A percentile compares a stretch with the other conserved stretches of the same genome.
Conservation (phyloP, 2,797 vertebrate species). For the Varecia variegata region DNA sequence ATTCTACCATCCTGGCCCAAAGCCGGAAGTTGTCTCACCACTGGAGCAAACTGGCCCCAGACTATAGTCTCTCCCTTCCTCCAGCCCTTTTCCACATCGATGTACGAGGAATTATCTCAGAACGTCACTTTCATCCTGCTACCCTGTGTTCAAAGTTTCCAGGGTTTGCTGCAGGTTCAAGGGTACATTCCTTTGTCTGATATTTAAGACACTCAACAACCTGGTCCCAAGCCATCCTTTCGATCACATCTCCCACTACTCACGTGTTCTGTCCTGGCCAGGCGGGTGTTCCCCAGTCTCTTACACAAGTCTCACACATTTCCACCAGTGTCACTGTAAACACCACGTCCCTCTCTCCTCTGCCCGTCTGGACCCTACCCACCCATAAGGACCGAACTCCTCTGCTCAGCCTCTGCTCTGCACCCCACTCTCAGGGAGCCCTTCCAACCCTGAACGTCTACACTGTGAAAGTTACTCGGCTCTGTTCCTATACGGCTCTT, state of each 20-base stretch:
- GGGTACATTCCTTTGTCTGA: background rate
- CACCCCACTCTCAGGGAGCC: background rate
- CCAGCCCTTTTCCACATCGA: background rate
- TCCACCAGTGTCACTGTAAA: background rate
- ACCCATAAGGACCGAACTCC: background rate
- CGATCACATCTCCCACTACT: background rate
- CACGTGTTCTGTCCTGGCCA: background rate
- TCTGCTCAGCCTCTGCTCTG: background rate
- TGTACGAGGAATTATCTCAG: background rate
- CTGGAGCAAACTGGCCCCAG: background rate
- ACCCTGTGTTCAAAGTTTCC: background rate
- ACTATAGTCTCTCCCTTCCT: background rate
- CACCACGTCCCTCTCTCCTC: rapidly evolving
- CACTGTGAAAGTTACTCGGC: background rate
- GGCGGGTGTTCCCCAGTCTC: background rate
- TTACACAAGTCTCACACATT: rapidly evolving
- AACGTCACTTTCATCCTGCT: background rate
- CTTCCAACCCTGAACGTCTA: background rate
- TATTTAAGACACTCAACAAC: background rate
- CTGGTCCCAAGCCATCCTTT: background rate
- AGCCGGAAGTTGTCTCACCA: no score
- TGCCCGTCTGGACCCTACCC: background rate
- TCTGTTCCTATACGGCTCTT: background rate
- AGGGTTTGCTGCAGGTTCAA: background rate
- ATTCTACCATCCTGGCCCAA: background rate